These are phyloP conservation scores for Syngnathus rostellatus DNA, from an alignment of 2,797 vertebrate genomes.

Conservation along the genomic window DNA sequence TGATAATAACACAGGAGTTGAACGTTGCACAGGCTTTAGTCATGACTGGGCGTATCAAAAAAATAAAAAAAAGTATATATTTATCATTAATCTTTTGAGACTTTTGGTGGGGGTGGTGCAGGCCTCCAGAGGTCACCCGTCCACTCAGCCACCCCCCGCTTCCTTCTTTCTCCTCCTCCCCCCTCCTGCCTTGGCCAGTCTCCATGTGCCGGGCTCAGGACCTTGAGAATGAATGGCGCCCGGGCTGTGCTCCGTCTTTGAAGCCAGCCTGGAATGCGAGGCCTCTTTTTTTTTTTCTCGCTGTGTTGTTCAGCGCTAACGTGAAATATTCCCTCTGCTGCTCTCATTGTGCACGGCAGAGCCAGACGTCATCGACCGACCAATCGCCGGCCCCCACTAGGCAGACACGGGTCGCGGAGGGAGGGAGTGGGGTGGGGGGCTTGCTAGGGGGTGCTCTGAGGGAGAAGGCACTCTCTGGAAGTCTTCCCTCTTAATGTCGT, in stretches of 20 bases:
- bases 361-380: slow-evolving; percentile 65
- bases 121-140: slow-evolving; percentile 52
- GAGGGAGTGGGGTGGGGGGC: slow-evolving; percentile 26
- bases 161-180: slow-evolving; percentile 25
- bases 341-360: slow-evolving; percentile 64
- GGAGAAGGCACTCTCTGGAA: slow-evolving; percentile 51
- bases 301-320: slow-evolving; percentile 59
- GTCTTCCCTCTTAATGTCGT: slow-evolving; percentile 54
- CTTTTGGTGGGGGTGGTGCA: slow-evolving; percentile 26
- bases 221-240: slow-evolving; percentile 73
- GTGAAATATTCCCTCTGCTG: slow-evolving; percentile 71
- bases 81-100: slow-evolving; percentile 31
- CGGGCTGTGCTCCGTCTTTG: slow-evolving; percentile 69
- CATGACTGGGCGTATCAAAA: not conserved
- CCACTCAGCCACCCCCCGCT: slow-evolving; percentile 31
- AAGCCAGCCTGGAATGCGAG: slow-evolving; percentile 74
- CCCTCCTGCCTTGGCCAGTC: slow-evolving; percentile 67
- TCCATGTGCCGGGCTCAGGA: slow-evolving; percentile 68
- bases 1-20: not conserved
- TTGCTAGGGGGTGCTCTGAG: not conserved
- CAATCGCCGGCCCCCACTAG: slow-evolving; percentile 54
- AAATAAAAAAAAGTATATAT: not conserved
- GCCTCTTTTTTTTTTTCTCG: slow-evolving; percentile 50
- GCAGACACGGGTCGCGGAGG: slow-evolving; percentile 47
- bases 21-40: not conserved